phyloP scores from a whole-genome alignment of 1,140 invertebrate species.

The Palaemon carinicauda region DNA sequence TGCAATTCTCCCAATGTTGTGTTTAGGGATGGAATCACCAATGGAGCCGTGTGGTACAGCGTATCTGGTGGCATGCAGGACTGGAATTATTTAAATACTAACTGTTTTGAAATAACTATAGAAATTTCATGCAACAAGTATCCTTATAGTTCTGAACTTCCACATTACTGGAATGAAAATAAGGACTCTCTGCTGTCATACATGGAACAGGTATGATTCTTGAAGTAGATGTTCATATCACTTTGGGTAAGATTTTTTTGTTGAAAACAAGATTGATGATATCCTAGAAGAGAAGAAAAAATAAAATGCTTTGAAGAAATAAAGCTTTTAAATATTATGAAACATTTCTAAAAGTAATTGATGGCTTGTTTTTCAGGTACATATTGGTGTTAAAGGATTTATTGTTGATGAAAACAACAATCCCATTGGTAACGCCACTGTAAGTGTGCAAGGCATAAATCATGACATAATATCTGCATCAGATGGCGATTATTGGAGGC shows the following conservation, averaged over 20 bases:
- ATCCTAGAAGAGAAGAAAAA: no score
- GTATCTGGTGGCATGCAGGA: constrained; percentile 97
- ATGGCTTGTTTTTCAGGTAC: constrained; percentile 71
- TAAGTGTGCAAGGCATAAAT: constrained; percentile 77
- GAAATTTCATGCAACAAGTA: constrained; percentile 96
- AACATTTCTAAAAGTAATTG: no score
- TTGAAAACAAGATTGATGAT: no score
- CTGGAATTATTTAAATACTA: constrained; percentile 93
- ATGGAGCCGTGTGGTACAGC: constrained; percentile 91
- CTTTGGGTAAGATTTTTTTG: no score
- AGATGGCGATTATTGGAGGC: constrained; percentile 92
- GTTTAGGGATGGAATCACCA: constrained; percentile 87
- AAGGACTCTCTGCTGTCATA: constrained; percentile 82
- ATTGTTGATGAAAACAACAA: constrained; percentile 80
- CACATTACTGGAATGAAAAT: constrained; percentile 88
- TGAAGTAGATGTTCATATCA: no score
- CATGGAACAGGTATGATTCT: constrained; percentile 80
- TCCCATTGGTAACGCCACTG: constrained; percentile 77
- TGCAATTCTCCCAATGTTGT: constrained; percentile 72
- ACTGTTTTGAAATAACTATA: constrained; percentile 93
- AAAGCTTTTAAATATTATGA: no score
- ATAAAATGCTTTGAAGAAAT: no score
- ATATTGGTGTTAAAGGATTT: constrained; percentile 87
- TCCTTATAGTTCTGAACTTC: constrained; percentile 77
- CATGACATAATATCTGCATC: constrained; percentile 76